Evolutionary conservation across 2,113 vertebrate species (phyloP), one percentile per base, ranked within the genome.

Genomic region (Mormoops blainvillei): DNA sequence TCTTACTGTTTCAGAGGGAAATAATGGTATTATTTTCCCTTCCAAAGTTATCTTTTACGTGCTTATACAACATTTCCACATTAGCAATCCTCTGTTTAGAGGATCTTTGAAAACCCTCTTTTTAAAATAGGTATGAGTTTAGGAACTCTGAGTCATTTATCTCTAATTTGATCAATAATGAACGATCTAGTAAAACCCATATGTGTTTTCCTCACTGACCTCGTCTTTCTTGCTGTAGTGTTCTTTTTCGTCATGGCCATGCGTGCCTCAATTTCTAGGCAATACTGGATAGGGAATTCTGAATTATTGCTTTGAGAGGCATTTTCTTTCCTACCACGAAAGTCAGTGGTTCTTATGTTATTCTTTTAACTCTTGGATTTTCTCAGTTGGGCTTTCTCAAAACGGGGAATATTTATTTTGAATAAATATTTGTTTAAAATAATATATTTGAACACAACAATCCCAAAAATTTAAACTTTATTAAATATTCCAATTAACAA

Each of bases 401-500:
- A 73, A 70, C 48, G 73, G n/a, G 36, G 22, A 45, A 68, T 95
- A 78, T 73, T 89, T 94, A 48, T 83, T 97, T 88, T 63, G 93
- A 73, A 89, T 67, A 82, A 95, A 91, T 94, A 70, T 82, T 85
- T 93, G 41, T 36, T 88, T 68, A 73, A 94, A 70, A 58, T 91
- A 41, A 87, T 71, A 18, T 50, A 67, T 93, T 91, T 73, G 85
- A 93, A 68, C 45, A 61, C 10, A 87, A 50, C 63, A 81, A 82
- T 73, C 28, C 48, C 26, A 83, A 26, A 24, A 74, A 48, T 87
- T 91, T 76, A 84, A 70, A 94, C 13, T 90, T 92, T 80, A 86
- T 84, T 89, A 93, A 93, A 45, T 11, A 33, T 84, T 56, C 52
- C 68, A 84, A 31, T 67, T 76, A 82, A 82, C 52, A 89, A 91